A percentile compares a stretch with the other conserved stretches of the same genome.
Evolutionary conservation across 2,888 invertebrate genomes (phyloP).

Genomic region (Digitonthophagus gazella): DNA sequence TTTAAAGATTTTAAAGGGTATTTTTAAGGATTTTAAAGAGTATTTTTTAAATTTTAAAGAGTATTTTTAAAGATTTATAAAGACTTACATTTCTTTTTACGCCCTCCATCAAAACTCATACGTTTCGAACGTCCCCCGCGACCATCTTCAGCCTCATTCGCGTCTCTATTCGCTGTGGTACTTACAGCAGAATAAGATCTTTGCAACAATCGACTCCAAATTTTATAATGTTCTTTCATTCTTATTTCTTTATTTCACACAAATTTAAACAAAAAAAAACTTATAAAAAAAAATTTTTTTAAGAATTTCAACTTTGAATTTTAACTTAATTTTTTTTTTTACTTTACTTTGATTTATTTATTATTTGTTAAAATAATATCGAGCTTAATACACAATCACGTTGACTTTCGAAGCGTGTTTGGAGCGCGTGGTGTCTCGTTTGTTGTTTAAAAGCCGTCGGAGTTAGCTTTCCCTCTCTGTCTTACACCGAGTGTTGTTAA

Average conservation of each 20-base stretch:
- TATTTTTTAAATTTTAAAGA: too few relatives aligned
- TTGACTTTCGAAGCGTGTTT: background rate
- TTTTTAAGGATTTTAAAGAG: too few relatives aligned
- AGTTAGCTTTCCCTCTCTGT: background rate
- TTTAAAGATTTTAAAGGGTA: too few relatives aligned
- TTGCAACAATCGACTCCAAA: slow-evolving; percentile 41
- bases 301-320: too few relatives aligned
- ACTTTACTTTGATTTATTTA: too few relatives aligned
- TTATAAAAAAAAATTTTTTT: too few relatives aligned
- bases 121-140: background rate
- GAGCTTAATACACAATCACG: background rate
- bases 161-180: slow-evolving; percentile 15
- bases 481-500: too few relatives aligned
- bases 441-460: background rate
- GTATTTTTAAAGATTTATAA: too few relatives aligned
- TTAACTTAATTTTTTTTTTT: too few relatives aligned
- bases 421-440: background rate
- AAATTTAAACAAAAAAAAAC: background rate
- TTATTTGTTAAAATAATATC: too few relatives aligned
- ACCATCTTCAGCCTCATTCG: background rate
- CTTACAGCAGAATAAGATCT: slow-evolving; percentile 43
- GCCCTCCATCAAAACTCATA: background rate
- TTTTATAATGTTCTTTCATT: slow-evolving; percentile 44
- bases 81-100: slow-evolving; percentile 4
- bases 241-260: slow-evolving; percentile 24